Percentiles rank a stretch among this genome's conserved stretches.
phyloP scores from a whole-genome alignment of 37 sponge, comb jelly and placozoan species.

The Beroe forskalii region DNA sequence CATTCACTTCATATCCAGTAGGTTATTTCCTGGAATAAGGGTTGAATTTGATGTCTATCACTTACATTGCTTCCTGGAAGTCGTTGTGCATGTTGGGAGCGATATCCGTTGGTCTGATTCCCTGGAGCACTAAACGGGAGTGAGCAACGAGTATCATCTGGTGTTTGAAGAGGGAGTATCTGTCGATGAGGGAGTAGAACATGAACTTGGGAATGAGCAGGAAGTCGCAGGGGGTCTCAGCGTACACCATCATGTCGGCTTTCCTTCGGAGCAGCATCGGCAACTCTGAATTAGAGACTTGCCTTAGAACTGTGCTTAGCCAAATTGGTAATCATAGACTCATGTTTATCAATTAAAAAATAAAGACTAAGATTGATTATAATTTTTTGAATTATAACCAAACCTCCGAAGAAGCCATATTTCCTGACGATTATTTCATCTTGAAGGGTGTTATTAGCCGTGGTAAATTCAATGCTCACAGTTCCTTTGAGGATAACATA shows the following conservation, averaged over 20 bases:
- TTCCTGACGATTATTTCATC: slow-evolving; percentile 47
- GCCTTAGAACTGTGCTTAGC: too few species aligned
- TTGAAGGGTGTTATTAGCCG: neutral
- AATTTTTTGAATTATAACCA: too few species aligned
- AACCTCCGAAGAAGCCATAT: slow-evolving; percentile 39
- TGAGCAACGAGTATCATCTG: slow-evolving; percentile 46
- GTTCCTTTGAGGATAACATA: slow-evolving; percentile 38
- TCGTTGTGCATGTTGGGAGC: slow-evolving; percentile 32
- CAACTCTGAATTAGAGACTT: neutral
- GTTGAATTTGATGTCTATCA: too few species aligned
- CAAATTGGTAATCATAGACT: too few species aligned
- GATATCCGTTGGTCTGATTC: neutral
- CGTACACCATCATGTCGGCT: slow-evolving; percentile 54
- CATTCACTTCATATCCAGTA: too few species aligned
- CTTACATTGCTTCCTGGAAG: slow-evolving; percentile 32
- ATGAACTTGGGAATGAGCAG: slow-evolving; percentile 50
- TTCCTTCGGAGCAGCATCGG: slow-evolving; percentile 31
- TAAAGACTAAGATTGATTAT: too few species aligned
- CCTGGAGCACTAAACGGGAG: slow-evolving; percentile 20
- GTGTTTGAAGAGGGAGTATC: slow-evolving; percentile 23
- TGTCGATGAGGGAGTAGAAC: slow-evolving; percentile 41
- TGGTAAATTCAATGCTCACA: slow-evolving; percentile 52
- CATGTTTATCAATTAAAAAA: too few species aligned
- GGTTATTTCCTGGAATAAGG: too few species aligned
- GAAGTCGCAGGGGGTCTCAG: slow-evolving; percentile 37